phyloP scores from a whole-genome alignment of 2,113 vertebrate species.

The Pelusios castaneus region DNA sequence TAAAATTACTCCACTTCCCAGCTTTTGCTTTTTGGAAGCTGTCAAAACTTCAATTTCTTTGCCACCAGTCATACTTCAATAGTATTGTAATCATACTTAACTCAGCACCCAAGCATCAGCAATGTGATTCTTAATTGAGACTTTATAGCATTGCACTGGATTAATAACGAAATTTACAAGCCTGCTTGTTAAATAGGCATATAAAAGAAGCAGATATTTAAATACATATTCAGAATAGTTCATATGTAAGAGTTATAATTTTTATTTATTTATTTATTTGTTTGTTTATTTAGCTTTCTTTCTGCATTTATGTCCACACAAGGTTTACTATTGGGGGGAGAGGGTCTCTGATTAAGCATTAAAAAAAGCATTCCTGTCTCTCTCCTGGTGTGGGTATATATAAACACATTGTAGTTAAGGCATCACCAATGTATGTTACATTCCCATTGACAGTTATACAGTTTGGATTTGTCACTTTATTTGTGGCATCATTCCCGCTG shows the following conservation, averaged over 20 bases:
- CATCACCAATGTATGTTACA: not conserved
- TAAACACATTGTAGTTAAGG: not conserved
- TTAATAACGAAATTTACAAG: not conserved
- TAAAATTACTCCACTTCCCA: not conserved
- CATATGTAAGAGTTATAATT: not conserved
- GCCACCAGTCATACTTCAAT: not conserved
- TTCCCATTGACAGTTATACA: conserved; percentile 88
- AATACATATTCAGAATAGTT: not conserved
- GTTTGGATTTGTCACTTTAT: conserved; percentile 96
- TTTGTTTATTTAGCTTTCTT: not conserved
- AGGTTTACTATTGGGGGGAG: not conserved
- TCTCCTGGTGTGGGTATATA: not conserved
- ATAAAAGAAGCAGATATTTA: not conserved
- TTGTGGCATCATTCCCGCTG: conserved; percentile 96
- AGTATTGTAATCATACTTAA: not conserved
- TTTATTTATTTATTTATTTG: not conserved
- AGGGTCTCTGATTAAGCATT: not conserved
- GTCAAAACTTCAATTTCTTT: not conserved
- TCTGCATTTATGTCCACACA: not conserved
- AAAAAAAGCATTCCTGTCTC: not conserved
- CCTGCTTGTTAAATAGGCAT: not conserved
- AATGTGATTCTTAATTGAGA: not conserved
- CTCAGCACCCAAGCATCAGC: not conserved
- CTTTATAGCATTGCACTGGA: not conserved
- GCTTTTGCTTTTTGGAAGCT: not conserved